Percentiles rank a stretch among this genome's conserved stretches.
Evolutionary conservation across 1,140 invertebrate genomes (phyloP).

Genomic region (Akabosia matsudoensis): DNA sequence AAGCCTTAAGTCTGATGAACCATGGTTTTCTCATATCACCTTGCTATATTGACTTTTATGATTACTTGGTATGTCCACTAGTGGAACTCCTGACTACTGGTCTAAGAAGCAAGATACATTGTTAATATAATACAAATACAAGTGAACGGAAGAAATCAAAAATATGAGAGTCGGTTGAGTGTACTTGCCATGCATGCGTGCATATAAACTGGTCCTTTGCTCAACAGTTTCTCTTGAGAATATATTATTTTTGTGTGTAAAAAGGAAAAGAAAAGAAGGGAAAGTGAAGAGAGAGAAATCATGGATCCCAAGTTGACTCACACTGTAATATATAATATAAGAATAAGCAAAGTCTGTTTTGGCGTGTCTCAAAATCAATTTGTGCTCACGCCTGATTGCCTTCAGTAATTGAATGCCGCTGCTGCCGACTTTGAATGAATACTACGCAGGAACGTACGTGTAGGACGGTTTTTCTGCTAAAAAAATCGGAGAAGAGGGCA

Average conservation of each 20-base stretch:
- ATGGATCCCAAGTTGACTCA: constrained; percentile 10
- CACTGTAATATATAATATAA: constrained; percentile 26
- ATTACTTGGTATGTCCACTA: background rate
- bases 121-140: background rate
- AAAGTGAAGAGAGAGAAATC: constrained; percentile 14
- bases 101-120: background rate
- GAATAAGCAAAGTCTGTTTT: constrained; percentile 39
- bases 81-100: background rate
- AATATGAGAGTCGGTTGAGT: background rate
- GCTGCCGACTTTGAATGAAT: constrained; percentile 42
- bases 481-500: background rate
- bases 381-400: constrained; percentile 47
- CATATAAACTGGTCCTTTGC: background rate
- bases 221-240: constrained; percentile 1
- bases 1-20: no score
- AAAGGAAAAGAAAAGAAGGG: background rate
- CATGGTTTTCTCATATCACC: background rate
- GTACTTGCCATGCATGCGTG: constrained; percentile 17
- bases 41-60: background rate
- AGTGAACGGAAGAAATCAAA: background rate
- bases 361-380: constrained; percentile 48
- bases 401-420: constrained; percentile 47
- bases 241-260: background rate
- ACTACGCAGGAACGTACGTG: background rate
- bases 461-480: background rate